A percentile compares a stretch with the other conserved stretches of the same genome.
These are phyloP conservation scores for Tragulus kanchil DNA, from an alignment of 2,113 vertebrate genomes.

Conservation along the genomic window DNA sequence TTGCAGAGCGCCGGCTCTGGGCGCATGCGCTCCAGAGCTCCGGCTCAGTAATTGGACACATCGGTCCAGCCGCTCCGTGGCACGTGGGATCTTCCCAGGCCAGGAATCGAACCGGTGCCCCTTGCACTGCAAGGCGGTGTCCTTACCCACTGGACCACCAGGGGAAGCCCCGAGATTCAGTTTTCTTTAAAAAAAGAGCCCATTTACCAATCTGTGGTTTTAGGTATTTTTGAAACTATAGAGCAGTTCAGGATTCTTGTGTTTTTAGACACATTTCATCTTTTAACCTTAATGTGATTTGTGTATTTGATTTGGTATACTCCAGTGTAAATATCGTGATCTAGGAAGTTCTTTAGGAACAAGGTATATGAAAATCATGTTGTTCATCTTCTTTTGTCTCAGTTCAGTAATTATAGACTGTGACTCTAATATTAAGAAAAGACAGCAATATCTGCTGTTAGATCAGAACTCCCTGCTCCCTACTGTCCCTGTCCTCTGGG, in stretches of 20 bases:
- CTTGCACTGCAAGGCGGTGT: too few species aligned
- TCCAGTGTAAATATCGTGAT: not conserved
- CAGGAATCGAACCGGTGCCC: too few species aligned
- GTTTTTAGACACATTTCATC: not conserved
- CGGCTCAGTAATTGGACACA: too few species aligned
- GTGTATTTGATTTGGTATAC: not conserved
- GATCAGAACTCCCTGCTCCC: not conserved
- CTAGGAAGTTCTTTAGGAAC: not conserved
- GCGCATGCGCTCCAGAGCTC: too few species aligned
- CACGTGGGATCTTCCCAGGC: too few species aligned
- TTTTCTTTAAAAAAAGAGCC: constrained; percentile 11
- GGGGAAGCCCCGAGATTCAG: not conserved
- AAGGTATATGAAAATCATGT: not conserved
- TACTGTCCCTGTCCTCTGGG: not conserved
- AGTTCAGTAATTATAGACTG: not conserved
- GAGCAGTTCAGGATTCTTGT: constrained; percentile 7
- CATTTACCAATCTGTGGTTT: not conserved
- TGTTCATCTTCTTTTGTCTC: constrained; percentile 1
- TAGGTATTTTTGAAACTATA: not conserved
- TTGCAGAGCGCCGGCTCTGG: too few species aligned
- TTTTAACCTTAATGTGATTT: constrained; percentile 20
- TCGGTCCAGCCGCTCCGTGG: too few species aligned
- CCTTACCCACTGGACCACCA: too few species aligned
- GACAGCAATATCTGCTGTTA: not conserved
- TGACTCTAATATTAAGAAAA: not conserved